These are phyloP conservation scores for Mystacides longicornis DNA, from an alignment of 2,888 invertebrate species.

Conservation along the genomic window DNA sequence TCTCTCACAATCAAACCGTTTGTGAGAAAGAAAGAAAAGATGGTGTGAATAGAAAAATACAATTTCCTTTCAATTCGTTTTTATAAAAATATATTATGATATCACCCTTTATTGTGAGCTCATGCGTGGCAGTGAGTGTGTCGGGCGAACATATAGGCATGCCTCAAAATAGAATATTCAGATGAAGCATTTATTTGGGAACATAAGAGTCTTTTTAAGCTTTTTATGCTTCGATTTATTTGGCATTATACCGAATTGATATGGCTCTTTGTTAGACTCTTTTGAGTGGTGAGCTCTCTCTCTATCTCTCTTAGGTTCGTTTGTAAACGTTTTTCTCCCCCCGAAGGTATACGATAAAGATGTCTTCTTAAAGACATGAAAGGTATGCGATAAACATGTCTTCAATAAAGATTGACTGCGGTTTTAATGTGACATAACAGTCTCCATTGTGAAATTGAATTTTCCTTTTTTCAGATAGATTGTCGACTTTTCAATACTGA, in stretches of 20 bases:
- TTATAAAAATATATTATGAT: constrained; percentile 4
- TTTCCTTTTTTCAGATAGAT: constrained; percentile 10
- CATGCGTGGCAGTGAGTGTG: constrained; percentile 12
- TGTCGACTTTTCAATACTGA: constrained; percentile 7
- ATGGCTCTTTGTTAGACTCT: constrained; percentile 22
- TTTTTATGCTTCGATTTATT: constrained; percentile 26
- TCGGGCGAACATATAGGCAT: constrained; percentile 11
- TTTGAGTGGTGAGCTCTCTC: constrained; percentile 18
- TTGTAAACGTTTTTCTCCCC: constrained; percentile 6
- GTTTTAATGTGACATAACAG: constrained; percentile 17
- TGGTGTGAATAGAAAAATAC: constrained; percentile 13
- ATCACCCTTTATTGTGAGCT: constrained; percentile 19
- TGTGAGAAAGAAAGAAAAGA: background rate
- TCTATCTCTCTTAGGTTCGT: background rate
- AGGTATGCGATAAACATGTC: background rate
- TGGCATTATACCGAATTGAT: constrained; percentile 24
- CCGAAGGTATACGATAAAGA: constrained; percentile 22
- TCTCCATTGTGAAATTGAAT: constrained; percentile 18
- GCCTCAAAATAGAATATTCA: constrained; percentile 24
- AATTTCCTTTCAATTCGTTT: constrained; percentile 12
- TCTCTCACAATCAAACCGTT: too few species aligned
- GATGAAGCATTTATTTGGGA: constrained; percentile 24
- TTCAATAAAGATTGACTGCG: constrained; percentile 7
- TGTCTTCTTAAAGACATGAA: constrained; percentile 18
- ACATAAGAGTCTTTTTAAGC: constrained; percentile 22